Conservation (phyloP, 2,888 invertebrate genomes). For the Aricia artaxerxes region DNA sequence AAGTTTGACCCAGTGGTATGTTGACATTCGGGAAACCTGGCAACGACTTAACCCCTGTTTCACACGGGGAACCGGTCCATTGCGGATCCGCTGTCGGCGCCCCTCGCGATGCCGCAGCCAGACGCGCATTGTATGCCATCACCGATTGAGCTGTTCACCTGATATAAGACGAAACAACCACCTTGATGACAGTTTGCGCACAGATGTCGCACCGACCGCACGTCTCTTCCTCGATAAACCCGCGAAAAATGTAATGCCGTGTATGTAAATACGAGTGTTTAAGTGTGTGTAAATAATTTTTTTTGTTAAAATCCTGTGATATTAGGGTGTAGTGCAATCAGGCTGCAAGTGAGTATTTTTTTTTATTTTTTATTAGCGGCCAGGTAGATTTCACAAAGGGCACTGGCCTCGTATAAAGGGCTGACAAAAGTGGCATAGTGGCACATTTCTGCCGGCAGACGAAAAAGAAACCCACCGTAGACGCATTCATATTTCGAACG, state of each 20-base stretch:
- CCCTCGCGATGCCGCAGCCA: constrained; percentile 39
- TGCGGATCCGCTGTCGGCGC: constrained; percentile 41
- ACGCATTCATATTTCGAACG: not conserved
- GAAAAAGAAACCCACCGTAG: constrained; percentile 16
- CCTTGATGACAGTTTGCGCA: constrained; percentile 55
- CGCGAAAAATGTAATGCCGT: constrained; percentile 49
- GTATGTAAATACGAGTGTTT: constrained; percentile 51
- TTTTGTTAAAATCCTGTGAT: constrained; percentile 74
- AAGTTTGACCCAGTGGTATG: not conserved
- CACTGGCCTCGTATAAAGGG: constrained; percentile 36
- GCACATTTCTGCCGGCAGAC: constrained; percentile 32
- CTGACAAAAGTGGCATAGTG: constrained; percentile 34
- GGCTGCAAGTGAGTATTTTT: constrained; percentile 64
- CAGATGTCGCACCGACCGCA: constrained; percentile 52
- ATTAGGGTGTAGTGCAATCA: constrained; percentile 61
- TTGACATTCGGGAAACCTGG: constrained; percentile 25
- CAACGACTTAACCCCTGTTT: constrained; percentile 21
- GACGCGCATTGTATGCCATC: constrained; percentile 56
- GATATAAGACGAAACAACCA: constrained; percentile 56
- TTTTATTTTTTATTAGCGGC: constrained; percentile 36
- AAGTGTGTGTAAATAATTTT: constrained; percentile 51
- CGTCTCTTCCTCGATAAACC: constrained; percentile 42
- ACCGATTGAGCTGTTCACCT: constrained; percentile 66
- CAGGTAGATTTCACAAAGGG: constrained; percentile 40
- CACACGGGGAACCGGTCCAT: constrained; percentile 53